Conservation (phyloP, 2,113 vertebrate genomes). For the Tachycineta bicolor region DNA sequence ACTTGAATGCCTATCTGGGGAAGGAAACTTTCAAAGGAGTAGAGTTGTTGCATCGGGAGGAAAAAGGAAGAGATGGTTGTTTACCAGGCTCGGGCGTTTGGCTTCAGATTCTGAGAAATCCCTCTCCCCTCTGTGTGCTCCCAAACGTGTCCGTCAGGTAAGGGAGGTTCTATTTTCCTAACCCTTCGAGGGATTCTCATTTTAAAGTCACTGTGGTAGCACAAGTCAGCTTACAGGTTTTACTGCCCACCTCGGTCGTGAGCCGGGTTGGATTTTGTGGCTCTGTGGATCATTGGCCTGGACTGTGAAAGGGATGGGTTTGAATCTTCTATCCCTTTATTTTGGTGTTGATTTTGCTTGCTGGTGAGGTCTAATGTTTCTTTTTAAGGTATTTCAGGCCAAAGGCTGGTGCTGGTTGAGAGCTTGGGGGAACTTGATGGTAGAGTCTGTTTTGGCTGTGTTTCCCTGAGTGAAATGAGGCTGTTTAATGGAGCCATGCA, state of each 20-base stretch:
- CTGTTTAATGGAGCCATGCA: not conserved
- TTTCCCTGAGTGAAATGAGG: not conserved
- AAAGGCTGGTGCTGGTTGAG: not conserved
- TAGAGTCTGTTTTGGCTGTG: not conserved
- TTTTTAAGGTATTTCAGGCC: not conserved
- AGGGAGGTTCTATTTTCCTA: not conserved
- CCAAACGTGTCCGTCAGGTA: not conserved
- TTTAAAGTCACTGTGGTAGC: not conserved
- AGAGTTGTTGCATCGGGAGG: not conserved
- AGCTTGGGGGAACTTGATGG: not conserved
- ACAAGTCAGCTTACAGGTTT: not conserved
- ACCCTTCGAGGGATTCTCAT: not conserved
- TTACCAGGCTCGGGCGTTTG: rapidly evolving
- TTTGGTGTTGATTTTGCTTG: not conserved
- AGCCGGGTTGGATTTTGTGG: not conserved
- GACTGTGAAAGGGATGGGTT: not conserved
- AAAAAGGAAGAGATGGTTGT: not conserved
- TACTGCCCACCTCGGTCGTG: rapidly evolving
- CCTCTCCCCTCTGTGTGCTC: not conserved
- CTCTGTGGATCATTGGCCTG: not conserved
- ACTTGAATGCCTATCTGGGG: not conserved
- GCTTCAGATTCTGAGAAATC: not conserved
- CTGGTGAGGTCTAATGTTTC: not conserved
- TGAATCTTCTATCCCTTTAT: not conserved
- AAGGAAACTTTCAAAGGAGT: not conserved